These are phyloP conservation scores for Rhynchotus rufescens DNA, from an alignment of 2,797 vertebrate species.

Conservation along the genomic window DNA sequence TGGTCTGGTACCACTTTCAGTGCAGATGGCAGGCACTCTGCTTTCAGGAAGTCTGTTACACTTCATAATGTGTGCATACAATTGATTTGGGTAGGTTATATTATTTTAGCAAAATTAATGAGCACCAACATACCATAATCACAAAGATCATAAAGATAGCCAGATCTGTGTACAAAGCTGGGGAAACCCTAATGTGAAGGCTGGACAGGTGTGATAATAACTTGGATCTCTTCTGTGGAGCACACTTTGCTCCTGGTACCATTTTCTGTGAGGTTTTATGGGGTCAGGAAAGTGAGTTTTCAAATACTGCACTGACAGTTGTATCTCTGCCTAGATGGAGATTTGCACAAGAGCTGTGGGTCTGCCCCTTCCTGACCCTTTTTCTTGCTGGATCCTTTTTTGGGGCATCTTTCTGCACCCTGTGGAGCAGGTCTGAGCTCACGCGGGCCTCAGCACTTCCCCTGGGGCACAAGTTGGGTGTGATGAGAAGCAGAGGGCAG, in stretches of 20 bases:
- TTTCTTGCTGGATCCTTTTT: rapidly evolving
- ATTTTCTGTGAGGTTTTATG: neutral
- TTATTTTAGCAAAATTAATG: neutral
- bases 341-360: rapidly evolving
- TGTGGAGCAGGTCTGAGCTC: neutral
- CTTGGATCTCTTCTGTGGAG: neutral
- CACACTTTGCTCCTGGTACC: neutral
- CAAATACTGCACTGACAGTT: neutral
- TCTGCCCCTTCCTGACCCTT: neutral
- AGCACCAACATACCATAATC: rapidly evolving
- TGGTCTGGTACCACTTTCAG: rapidly evolving
- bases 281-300: neutral
- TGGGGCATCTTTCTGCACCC: neutral
- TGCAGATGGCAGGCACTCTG: neutral
- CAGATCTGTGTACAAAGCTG: rapidly evolving
- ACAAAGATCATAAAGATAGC: neutral
- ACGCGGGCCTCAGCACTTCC: neutral
- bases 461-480: neutral
- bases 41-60: rapidly evolving
- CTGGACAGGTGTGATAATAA: neutral
- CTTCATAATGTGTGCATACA: neutral
- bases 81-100: rapidly evolving
- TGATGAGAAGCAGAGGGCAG: neutral
- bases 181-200: rapidly evolving
- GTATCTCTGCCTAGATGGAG: neutral